These are phyloP conservation scores for Platynereis dumerilii DNA, from an alignment of 2,888 invertebrate species.

Conservation along the genomic window DNA sequence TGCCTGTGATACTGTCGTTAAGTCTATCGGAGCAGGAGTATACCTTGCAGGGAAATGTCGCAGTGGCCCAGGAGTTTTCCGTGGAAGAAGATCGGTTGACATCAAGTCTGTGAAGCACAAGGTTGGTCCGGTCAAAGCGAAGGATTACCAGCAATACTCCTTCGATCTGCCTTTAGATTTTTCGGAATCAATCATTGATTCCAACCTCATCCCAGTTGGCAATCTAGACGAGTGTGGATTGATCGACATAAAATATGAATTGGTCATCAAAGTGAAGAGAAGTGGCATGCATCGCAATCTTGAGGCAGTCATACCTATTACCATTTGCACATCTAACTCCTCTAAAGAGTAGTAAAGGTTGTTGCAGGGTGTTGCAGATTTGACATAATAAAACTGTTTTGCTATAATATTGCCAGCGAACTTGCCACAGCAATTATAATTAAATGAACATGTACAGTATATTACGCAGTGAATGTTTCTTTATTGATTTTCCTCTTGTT, in stretches of 20 bases:
- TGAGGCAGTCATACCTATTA: slow-evolving; percentile 11
- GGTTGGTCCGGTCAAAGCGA: neutral
- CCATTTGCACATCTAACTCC: slow-evolving; percentile 13
- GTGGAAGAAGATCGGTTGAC: neutral
- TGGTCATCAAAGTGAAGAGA: slow-evolving; percentile 10
- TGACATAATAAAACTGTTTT: too few relatives aligned
- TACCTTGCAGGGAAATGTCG: neutral
- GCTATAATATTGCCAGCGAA: too few relatives aligned
- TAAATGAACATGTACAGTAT: too few relatives aligned
- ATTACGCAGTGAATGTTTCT: too few relatives aligned
- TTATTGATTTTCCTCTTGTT: too few relatives aligned
- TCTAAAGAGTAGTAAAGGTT: too few relatives aligned
- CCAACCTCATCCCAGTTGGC: slow-evolving; percentile 21
- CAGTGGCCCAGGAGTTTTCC: neutral
- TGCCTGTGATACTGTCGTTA: neutral
- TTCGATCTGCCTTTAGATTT: slow-evolving; percentile 11
- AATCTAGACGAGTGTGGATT: slow-evolving; percentile 10
- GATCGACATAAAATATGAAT: slow-evolving; percentile 15
- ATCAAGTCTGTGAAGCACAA: neutral
- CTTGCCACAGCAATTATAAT: too few relatives aligned
- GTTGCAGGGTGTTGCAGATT: too few relatives aligned
- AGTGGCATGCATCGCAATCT: slow-evolving; percentile 12
- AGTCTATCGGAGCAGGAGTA: slow-evolving; percentile 5
- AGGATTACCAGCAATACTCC: neutral
- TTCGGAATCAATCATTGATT: slow-evolving; percentile 1